Conservation (phyloP, 2,113 vertebrate species). For the Misgurnus anguillicaudatus region DNA sequence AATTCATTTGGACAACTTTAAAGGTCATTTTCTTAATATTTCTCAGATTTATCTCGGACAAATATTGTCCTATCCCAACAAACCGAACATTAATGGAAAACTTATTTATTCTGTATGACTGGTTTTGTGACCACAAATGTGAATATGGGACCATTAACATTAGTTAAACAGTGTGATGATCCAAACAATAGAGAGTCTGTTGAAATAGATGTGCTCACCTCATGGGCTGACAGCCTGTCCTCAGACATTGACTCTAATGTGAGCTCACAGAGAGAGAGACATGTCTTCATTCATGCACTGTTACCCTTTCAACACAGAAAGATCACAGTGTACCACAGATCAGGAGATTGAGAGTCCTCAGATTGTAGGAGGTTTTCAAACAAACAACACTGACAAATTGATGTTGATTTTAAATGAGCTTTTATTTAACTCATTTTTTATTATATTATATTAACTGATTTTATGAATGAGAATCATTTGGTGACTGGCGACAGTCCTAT, state of each 20-base stretch:
- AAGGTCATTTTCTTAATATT: no score
- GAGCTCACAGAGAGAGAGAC: not conserved
- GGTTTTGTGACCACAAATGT: not conserved
- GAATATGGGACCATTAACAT: not conserved
- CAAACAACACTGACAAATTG: not conserved
- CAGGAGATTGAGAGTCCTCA: constrained; percentile 20
- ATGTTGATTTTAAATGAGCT: no score
- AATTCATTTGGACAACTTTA: no score
- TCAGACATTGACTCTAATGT: constrained; percentile 10
- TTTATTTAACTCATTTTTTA: no score
- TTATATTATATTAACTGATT: no score
- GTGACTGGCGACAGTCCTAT: constrained; percentile 40
- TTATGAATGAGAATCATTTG: constrained; percentile 16
- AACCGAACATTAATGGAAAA: no score
- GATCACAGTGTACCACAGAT: not conserved
- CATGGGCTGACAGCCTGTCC: constrained; percentile 10
- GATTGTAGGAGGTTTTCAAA: not conserved
- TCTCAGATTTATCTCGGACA: no score
- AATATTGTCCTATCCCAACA: no score
- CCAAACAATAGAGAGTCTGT: constrained; percentile 34
- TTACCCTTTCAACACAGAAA: not conserved
- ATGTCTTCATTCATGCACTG: constrained; percentile 37
- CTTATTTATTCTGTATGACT: no score
- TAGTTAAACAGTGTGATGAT: constrained; percentile 1
- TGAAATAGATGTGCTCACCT: constrained; percentile 18